A percentile compares a stretch with the other conserved stretches of the same genome.
These are phyloP conservation scores for Ispidina lecontei DNA, from an alignment of 2,797 vertebrate species.

Conservation along the genomic window DNA sequence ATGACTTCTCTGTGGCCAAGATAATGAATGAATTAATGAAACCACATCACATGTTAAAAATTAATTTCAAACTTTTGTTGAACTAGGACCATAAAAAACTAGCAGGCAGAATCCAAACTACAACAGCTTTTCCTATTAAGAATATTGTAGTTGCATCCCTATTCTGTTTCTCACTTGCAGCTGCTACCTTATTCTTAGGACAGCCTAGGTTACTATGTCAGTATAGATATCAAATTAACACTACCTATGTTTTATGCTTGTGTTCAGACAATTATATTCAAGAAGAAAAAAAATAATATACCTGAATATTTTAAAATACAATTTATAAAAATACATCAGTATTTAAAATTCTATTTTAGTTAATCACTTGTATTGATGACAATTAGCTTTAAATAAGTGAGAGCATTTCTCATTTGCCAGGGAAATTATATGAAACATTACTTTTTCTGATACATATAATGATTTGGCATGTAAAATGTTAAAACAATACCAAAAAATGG, in stretches of 20 bases:
- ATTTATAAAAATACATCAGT: background rate
- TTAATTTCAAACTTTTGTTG: background rate
- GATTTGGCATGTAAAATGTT: slow-evolving; percentile 28
- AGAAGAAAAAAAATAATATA: background rate
- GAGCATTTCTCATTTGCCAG: background rate
- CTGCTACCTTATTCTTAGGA: background rate
- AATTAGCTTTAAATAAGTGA: background rate
- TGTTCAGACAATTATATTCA: background rate
- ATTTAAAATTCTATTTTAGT: background rate
- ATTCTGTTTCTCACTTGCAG: background rate
- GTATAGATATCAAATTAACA: background rate
- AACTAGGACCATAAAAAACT: background rate
- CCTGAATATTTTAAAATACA: background rate
- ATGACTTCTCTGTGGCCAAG: background rate
- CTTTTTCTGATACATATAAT: background rate
- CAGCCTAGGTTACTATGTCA: background rate
- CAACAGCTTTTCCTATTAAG: background rate
- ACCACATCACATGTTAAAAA: background rate
- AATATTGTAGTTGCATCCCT: background rate
- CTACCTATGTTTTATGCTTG: background rate
- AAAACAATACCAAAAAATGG: slow-evolving; percentile 64
- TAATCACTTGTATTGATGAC: background rate
- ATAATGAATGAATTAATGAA: background rate
- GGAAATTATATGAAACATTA: background rate
- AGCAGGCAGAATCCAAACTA: background rate